Conservation (phyloP, 2,797 vertebrate species). For the Parauchenoglanis punctatus region DNA sequence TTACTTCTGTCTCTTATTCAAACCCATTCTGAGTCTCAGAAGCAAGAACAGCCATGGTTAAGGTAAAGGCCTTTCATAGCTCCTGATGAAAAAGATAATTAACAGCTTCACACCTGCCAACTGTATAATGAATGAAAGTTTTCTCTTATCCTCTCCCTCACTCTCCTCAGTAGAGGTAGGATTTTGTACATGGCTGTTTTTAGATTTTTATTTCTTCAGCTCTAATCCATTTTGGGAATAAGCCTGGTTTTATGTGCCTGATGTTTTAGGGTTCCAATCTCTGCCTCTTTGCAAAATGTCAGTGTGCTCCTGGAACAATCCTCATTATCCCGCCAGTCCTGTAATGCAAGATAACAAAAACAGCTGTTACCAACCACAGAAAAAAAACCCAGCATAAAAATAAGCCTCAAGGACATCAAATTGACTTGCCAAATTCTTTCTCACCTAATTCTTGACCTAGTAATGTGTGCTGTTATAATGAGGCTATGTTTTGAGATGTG, state of each 20-base stretch:
- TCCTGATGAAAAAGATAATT: constrained; percentile 53
- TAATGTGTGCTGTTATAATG: constrained; percentile 34
- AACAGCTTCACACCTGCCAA: constrained; percentile 40
- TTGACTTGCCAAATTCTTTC: constrained; percentile 20
- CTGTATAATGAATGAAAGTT: constrained; percentile 37
- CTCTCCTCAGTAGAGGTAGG: background rate
- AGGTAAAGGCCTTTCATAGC: constrained; percentile 36
- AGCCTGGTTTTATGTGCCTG: constrained; percentile 37
- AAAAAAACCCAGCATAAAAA: constrained; percentile 39
- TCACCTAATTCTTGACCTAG: constrained; percentile 17
- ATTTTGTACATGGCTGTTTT: constrained; percentile 39
- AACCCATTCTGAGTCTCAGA: background rate
- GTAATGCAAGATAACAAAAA: constrained; percentile 12
- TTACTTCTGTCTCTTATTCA: constrained; percentile 9
- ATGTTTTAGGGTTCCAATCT: constrained; percentile 47
- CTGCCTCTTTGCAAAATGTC: constrained; percentile 50
- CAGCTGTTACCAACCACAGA: constrained; percentile 23
- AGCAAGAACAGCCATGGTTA: constrained; percentile 30
- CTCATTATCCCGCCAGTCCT: constrained; percentile 48
- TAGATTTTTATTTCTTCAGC: constrained; percentile 29
- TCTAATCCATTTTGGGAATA: constrained; percentile 55
- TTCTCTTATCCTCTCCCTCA: background rate
- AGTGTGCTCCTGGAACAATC: constrained; percentile 43
- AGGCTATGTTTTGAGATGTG: constrained; percentile 29
- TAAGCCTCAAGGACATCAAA: constrained; percentile 43